These are phyloP conservation scores for Marcusenius ussheri DNA, from an alignment of 2,113 vertebrate species.

Conservation along the genomic window DNA sequence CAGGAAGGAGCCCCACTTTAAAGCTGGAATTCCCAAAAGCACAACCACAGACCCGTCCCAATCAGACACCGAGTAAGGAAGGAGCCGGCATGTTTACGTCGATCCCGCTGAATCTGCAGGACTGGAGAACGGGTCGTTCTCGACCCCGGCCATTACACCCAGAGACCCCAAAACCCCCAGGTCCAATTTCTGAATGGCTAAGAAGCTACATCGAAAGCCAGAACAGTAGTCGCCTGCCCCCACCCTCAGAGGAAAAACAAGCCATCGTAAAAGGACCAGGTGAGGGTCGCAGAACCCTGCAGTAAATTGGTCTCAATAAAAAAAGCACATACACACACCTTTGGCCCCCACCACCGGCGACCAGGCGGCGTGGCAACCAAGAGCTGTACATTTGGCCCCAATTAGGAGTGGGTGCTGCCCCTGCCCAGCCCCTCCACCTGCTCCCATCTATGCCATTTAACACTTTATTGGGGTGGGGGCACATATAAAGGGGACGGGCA, in stretches of 20 bases:
- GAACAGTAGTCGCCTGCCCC: conserved; percentile 33
- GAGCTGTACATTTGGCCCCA: conserved; percentile 59
- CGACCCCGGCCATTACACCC: not conserved
- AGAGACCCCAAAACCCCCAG: conserved; percentile 1
- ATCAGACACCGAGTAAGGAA: not conserved
- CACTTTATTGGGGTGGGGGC: conserved; percentile 46
- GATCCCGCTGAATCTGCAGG: not conserved
- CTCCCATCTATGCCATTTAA: conserved; percentile 49
- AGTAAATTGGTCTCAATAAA: conserved; percentile 35
- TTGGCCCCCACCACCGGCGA: conserved; percentile 38
- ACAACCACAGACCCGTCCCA: not conserved
- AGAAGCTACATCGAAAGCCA: conserved; percentile 28
- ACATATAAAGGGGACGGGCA: conserved; percentile 40
- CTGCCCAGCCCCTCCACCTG: conserved; percentile 30
- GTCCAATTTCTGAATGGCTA: conserved; percentile 35
- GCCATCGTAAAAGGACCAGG: conserved; percentile 35
- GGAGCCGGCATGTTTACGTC: not conserved
- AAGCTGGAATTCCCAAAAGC: not conserved
- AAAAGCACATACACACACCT: conserved; percentile 40
- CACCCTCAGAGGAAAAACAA: conserved; percentile 37
- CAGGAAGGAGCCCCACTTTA: not conserved
- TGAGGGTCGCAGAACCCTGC: conserved; percentile 27
- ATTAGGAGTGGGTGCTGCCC: conserved; percentile 60
- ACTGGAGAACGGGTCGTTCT: not conserved
- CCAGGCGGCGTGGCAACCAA: conserved; percentile 31